Conservation (phyloP, 2,888 invertebrate genomes). For the Strigamia transsilvanica region DNA sequence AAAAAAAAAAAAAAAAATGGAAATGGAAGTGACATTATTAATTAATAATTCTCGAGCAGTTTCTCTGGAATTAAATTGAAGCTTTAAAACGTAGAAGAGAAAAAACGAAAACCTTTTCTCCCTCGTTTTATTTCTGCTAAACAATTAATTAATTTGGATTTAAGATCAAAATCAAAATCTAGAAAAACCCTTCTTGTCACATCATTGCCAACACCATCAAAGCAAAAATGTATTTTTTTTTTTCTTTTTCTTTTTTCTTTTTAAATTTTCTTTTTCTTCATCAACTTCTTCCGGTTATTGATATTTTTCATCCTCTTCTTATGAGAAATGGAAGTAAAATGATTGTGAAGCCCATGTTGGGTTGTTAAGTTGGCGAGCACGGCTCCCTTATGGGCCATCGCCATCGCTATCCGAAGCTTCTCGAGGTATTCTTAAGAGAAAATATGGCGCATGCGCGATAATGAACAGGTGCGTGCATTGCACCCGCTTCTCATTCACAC, state of each 20-base stretch:
- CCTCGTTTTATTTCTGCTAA: background rate
- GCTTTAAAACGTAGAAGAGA: background rate
- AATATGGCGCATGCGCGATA: slow-evolving; percentile 34
- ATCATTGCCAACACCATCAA: background rate
- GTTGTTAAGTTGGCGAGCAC: slow-evolving; percentile 27
- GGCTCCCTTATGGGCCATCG: background rate
- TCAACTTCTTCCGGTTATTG: background rate
- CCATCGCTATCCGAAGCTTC: background rate
- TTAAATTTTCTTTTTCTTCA: background rate
- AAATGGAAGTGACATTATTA: background rate
- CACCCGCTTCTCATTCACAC: slow-evolving; percentile 17
- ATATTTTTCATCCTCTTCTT: background rate
- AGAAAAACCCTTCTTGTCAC: background rate
- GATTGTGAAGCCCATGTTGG: slow-evolving; percentile 41
- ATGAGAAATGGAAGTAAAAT: slow-evolving; percentile 37
- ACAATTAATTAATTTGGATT: slow-evolving; percentile 3
- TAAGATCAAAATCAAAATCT: background rate
- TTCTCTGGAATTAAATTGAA: slow-evolving; percentile 25
- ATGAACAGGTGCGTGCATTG: slow-evolving; percentile 17
- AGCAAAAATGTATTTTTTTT: too few relatives aligned
- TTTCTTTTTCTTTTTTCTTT: background rate
- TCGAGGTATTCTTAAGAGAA: slow-evolving; percentile 13
- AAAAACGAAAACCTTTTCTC: background rate
- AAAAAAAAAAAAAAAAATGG: background rate
- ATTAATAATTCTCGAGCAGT: slow-evolving; percentile 23